phyloP scores from a whole-genome alignment of 2,888 invertebrate species.

The Lasioglossum morio region DNA sequence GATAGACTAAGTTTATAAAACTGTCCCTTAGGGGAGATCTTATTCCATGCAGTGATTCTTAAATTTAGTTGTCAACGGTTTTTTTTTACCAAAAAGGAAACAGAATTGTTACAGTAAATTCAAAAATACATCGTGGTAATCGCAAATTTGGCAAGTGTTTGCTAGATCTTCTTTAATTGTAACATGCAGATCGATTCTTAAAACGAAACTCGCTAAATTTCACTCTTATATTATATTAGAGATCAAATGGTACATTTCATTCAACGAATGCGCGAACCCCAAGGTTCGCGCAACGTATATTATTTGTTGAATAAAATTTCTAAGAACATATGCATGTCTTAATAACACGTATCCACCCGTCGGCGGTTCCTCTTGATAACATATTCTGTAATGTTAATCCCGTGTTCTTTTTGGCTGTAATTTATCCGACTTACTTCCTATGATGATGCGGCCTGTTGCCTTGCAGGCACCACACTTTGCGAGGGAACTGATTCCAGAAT shows the following conservation, averaged over 20 bases:
- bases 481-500: conserved; percentile 84
- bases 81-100: conserved; percentile 66
- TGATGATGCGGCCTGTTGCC: conserved; percentile 84
- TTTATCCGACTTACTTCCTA: conserved; percentile 83
- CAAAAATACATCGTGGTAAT: conserved; percentile 36
- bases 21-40: conserved; percentile 84
- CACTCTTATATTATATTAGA: conserved; percentile 5
- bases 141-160: conserved; percentile 45
- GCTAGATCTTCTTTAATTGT: conserved; percentile 67
- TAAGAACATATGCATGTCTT: conserved; percentile 73
- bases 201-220: conserved; percentile 38
- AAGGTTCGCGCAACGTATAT: not conserved
- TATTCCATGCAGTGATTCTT: conserved; percentile 80
- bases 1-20: conserved; percentile 77
- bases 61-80: conserved; percentile 82
- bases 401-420: conserved; percentile 78
- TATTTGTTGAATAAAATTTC: not conserved
- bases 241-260: conserved; percentile 1
- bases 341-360: not conserved
- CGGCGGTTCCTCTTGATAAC: conserved; percentile 59
- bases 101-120: conserved; percentile 65
- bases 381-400: conserved; percentile 68
- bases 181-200: conserved; percentile 70
- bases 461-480: conserved; percentile 84
- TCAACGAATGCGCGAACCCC: not conserved